Evolutionary conservation across 2,888 invertebrate species (phyloP).

Genomic region (Spodoptera picta): DNA sequence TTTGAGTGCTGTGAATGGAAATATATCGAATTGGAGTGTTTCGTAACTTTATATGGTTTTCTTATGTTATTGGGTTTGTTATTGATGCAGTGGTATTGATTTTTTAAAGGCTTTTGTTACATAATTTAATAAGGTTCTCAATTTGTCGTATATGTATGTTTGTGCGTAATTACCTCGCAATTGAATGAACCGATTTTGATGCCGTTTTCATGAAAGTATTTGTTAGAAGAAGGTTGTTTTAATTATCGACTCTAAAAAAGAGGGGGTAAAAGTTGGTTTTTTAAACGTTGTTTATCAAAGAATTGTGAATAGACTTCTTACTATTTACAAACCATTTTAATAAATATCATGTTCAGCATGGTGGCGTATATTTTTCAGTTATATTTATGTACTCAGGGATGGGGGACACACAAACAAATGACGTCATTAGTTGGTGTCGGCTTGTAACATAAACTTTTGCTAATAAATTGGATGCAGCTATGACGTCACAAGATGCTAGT

Average conservation of each 20-base stretch:
- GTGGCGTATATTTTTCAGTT: slow-evolving; percentile 25
- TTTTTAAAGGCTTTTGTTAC: no score
- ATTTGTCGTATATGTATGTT: no score
- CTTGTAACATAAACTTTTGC: slow-evolving; percentile 48
- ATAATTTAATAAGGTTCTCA: no score
- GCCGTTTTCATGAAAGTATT: no score
- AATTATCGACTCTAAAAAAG: no score
- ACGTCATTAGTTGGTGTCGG: slow-evolving; percentile 40
- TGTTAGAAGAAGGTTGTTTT: no score
- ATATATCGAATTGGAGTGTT: not conserved
- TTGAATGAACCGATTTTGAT: no score
- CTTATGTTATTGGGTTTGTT: not conserved
- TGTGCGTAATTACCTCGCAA: no score
- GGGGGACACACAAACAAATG: slow-evolving; percentile 31
- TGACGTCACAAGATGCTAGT: slow-evolving; percentile 15
- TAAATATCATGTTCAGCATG: slow-evolving; percentile 18
- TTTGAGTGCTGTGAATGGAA: slow-evolving; percentile 1
- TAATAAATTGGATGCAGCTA: slow-evolving; percentile 38
- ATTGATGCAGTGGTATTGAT: not conserved
- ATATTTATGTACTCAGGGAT: slow-evolving; percentile 15
- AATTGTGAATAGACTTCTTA: no score
- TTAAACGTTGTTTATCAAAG: no score
- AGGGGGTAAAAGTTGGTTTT: no score
- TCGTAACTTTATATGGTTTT: slow-evolving; percentile 7
- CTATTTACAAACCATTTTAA: no score